Evolutionary conservation across 1,140 invertebrate species (phyloP), one percentile per base, ranked within the genome.

Genomic region (Magallana gigas): DNA sequence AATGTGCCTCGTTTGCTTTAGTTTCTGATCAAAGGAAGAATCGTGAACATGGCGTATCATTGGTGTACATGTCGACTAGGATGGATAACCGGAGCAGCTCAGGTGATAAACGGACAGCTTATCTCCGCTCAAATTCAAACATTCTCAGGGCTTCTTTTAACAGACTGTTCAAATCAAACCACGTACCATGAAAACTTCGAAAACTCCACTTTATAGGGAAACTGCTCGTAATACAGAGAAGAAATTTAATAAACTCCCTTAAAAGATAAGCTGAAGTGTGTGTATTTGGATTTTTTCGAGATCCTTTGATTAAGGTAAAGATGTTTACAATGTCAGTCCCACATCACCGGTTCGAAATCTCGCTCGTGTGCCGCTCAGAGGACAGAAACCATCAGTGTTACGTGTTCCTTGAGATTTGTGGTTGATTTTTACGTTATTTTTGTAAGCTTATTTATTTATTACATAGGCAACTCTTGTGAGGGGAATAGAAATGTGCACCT

Each of bases 61-160:
- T 8, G n/a, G 68, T 29, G 36, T 29, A 18, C n/a, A 71, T 71
- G 64, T 18, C 18, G 64, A 76, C 68, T 8, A 29, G 23, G 23
- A 76, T 2, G 23, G 12, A 76, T 29, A 76, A 23, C 23, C 18
- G 8, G 18, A 5, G 36, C 68, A 76, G 23, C 60, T 64, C 60
- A 64, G 18, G 16, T n/a, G 6, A n/a, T 16, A 29, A 9, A 76
- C 18, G 23, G 23, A 11, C 9, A 29, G 68, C 68, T 76, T 36
- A 76, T 76, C 23, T 76, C 23, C 23, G 23, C 68, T n/a, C 60
- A 76, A 76, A 76, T 76, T 71, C 18, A 71, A 71, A 71, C 12
- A 71, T 71, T 76, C 23, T 23, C 23, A 68, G 16, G 18, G 29
- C 23, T 29, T 76, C 68, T 76, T 76, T 76, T 23, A 76, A 76